Conservation (phyloP, 2,113 vertebrate species). For the Tympanuchus pallidicinctus region DNA sequence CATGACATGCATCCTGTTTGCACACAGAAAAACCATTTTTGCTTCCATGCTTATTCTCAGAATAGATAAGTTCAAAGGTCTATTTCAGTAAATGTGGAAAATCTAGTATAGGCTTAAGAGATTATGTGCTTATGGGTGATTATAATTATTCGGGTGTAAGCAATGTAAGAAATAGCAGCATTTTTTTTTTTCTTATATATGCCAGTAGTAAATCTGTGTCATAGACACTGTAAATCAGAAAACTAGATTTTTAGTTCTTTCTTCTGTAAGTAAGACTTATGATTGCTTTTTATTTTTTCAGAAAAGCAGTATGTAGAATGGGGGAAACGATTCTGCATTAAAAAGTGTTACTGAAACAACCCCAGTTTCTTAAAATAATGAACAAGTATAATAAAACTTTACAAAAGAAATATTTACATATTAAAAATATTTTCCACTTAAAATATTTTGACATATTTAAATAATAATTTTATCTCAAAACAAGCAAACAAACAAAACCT, state of each 20-base stretch:
- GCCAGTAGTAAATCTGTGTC: background rate
- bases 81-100: background rate
- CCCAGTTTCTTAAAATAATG: conserved; percentile 48
- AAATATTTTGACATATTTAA: conserved; percentile 41
- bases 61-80: background rate
- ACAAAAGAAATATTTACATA: conserved; percentile 28
- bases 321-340: background rate
- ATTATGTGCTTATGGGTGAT: background rate
- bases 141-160: background rate
- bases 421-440: conserved; percentile 41
- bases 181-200: background rate
- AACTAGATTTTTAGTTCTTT: background rate
- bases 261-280: background rate
- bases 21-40: background rate
- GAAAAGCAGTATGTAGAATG: background rate
- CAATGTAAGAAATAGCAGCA: background rate
- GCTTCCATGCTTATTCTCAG: background rate
- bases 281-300: background rate
- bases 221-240: background rate
- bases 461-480: conserved; percentile 46
- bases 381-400: background rate
- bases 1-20: background rate
- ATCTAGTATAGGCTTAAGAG: background rate
- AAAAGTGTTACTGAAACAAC: background rate
- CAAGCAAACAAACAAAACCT: background rate